phyloP scores from a whole-genome alignment of 2,113 vertebrate genomes.

The Ciconia boyciana region DNA sequence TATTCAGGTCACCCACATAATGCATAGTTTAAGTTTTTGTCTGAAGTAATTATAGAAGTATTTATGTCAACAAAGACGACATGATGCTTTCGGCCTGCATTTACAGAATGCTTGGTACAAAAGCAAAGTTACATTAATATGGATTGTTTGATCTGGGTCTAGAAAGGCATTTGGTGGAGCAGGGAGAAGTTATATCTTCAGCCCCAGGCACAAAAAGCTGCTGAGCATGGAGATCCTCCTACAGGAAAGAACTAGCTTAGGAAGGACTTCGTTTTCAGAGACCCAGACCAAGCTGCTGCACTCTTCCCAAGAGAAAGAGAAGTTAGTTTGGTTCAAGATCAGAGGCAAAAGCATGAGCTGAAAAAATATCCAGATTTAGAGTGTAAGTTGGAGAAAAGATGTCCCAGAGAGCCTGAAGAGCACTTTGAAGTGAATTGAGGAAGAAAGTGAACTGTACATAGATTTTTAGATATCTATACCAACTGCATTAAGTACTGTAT shows the following conservation, averaged over 20 bases:
- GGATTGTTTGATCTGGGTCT: background rate
- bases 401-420: background rate
- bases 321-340: background rate
- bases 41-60: background rate
- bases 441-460: background rate
- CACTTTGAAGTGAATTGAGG: background rate
- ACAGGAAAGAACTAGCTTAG: background rate
- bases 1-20: background rate
- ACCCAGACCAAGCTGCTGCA: background rate
- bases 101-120: background rate
- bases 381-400: background rate
- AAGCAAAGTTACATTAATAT: background rate
- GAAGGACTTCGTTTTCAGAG: background rate
- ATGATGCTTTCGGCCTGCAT: fast-evolving
- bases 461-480: background rate
- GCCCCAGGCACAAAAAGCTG: background rate
- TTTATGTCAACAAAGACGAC: background rate
- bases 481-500: background rate
- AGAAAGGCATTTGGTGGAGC: background rate
- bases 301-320: background rate
- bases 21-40: background rate
- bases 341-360: background rate
- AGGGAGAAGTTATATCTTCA: background rate
- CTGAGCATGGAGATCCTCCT: background rate
- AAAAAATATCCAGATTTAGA: background rate